These are phyloP conservation scores for Symphodus melops DNA, from an alignment of 2,113 vertebrate genomes.

Conservation along the genomic window DNA sequence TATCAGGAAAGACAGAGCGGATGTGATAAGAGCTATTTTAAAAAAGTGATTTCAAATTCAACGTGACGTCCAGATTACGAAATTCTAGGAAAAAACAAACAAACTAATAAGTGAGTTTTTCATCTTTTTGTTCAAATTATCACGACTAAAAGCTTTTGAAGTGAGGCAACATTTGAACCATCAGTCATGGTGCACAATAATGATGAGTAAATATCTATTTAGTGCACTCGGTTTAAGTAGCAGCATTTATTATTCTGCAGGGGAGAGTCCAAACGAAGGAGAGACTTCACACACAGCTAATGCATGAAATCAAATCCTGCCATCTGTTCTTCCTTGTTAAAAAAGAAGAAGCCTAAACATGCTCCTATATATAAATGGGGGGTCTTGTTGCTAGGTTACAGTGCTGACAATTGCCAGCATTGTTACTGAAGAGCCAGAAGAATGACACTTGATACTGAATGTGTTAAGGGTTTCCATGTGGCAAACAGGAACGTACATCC, in stretches of 20 bases:
- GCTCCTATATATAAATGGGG: slow-evolving; percentile 33
- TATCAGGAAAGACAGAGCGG: neutral
- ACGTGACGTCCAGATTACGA: neutral
- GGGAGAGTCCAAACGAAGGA: slow-evolving; percentile 1
- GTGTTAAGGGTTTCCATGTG: slow-evolving; percentile 15
- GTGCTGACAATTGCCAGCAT: slow-evolving; percentile 17
- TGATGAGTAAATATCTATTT: neutral
- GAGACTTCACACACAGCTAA: neutral
- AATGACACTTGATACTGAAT: slow-evolving; percentile 24
- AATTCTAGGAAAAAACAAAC: neutral
- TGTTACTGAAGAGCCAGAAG: slow-evolving; percentile 3
- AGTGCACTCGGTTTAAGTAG: neutral
- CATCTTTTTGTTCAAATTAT: no score
- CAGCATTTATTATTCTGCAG: slow-evolving; percentile 1
- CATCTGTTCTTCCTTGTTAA: slow-evolving; percentile 28
- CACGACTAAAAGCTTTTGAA: no score
- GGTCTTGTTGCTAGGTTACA: slow-evolving; percentile 52
- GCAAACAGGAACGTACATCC: slow-evolving; percentile 4
- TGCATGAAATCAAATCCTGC: slow-evolving; percentile 19
- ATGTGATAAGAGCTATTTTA: neutral
- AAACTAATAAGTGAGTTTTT: neutral
- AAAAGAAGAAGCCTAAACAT: slow-evolving; percentile 27
- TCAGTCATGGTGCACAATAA: no score
- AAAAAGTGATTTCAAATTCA: no score
- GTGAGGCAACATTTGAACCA: no score